Evolutionary conservation across 2,113 vertebrate species (phyloP), one percentile per base, ranked within the genome.

Genomic region (Picathartes gymnocephalus): DNA sequence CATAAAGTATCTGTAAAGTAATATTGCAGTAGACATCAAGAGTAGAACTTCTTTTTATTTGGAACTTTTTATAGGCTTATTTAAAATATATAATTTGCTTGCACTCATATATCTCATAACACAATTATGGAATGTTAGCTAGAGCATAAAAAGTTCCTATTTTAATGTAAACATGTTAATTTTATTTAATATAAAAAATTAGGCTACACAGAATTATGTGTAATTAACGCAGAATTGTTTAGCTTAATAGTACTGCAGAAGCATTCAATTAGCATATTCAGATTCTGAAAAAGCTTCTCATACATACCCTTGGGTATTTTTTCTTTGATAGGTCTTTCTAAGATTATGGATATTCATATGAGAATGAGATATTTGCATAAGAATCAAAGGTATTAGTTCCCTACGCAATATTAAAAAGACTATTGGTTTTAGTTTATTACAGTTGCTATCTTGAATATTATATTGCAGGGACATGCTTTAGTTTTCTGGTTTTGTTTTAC

Each of bases 291-390:
- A 92, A 88, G 23, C 21, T 94, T 94, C 35, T 65, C 7, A 70
- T 35, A 44, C 8, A 51, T 61, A 77, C 16, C 47, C n/a, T 71
- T 25, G 48, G 22, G 76, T 81, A 86, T 60, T 78, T 80, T 86
- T 80, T 40, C 48, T 81, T 86, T 92, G 51, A 40, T 60, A 64
- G 22, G 15, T 81, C 48, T 91, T 95, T 90, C 51, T 51, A 87
- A 93, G 87, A 91, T 87, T 93, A 84, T 48, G 18, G 47, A 76
- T 96, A 79, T 93, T 84, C 57, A 69, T 82, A 33, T 40, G 40
- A 91, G 65, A 87, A 85, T 87, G 22, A 85, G 44, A 74, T 87
- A 48, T 88, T 89, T 94, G n/a, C 60, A 66, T 92, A 92, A 93
- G 86, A 94, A 83, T 95, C 76, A 83, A 83, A 77, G 8, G 40